Evolutionary conservation across 1,140 invertebrate genomes (phyloP).

Genomic region (Hylaeus anthracinus): DNA sequence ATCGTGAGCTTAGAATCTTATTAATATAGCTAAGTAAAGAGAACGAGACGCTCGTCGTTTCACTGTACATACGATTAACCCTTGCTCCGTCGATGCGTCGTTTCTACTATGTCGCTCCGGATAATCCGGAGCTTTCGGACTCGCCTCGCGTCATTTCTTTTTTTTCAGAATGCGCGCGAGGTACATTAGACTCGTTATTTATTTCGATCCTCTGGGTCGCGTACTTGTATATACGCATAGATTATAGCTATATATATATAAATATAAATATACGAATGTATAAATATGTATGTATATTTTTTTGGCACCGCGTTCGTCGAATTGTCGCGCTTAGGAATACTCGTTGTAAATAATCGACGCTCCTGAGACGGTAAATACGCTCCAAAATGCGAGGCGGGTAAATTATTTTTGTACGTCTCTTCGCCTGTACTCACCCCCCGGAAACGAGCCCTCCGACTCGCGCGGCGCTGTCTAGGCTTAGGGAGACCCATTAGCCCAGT

Average conservation of each 20-base stretch:
- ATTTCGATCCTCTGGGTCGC: slow-evolving; percentile 47
- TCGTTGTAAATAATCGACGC: slow-evolving; percentile 49
- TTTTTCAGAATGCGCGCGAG: slow-evolving; percentile 5
- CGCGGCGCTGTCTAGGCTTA: slow-evolving; percentile 29
- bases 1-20: slow-evolving; percentile 41
- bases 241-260: slow-evolving; percentile 35
- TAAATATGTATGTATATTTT: slow-evolving; percentile 33
- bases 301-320: slow-evolving; percentile 9
- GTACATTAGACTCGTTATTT: slow-evolving; percentile 49
- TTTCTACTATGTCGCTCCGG: background rate
- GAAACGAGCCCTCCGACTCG: background rate
- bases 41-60: background rate
- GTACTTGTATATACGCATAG: slow-evolving; percentile 57
- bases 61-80: slow-evolving; percentile 1
- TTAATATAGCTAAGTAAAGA: background rate
- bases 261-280: slow-evolving; percentile 11
- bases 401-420: slow-evolving; percentile 62
- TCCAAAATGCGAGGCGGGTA: slow-evolving; percentile 28
- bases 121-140: slow-evolving; percentile 17
- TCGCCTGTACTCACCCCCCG: background rate
- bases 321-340: slow-evolving; percentile 1
- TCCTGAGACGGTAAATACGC: background rate
- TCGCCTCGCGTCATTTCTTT: slow-evolving; percentile 8
- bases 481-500: slow-evolving; percentile 33
- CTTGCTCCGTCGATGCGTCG: background rate